Percentiles rank a stretch among this genome's conserved stretches.
Evolutionary conservation across 2,797 vertebrate genomes (phyloP).

Genomic region (Cygnus olor): DNA sequence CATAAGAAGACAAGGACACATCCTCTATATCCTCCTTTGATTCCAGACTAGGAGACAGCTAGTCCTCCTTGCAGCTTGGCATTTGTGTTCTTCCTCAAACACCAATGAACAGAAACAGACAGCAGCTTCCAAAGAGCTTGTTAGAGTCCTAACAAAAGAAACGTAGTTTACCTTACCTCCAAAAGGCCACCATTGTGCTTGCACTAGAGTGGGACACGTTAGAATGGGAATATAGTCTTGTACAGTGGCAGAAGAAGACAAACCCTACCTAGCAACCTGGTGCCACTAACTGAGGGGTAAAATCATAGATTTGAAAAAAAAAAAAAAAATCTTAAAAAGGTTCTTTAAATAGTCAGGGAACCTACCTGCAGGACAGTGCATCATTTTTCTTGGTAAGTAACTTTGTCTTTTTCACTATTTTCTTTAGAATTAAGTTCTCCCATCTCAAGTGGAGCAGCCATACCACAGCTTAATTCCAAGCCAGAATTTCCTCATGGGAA

Average conservation of each 20-base stretch:
- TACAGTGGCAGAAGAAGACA: not conserved
- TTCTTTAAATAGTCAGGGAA: not conserved
- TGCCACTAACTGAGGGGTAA: not conserved
- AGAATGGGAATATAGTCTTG: not conserved
- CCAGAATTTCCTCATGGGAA: not conserved
- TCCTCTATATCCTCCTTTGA: not conserved
- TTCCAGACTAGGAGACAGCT: not conserved
- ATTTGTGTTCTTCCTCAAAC: not conserved
- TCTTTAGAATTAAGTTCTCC: not conserved
- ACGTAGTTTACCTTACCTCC: not conserved
- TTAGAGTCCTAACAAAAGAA: not conserved
- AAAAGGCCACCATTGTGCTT: not conserved
- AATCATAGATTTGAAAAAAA: not conserved
- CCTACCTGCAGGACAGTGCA: not conserved
- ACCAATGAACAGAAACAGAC: not conserved
- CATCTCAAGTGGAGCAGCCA: not conserved
- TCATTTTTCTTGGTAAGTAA: not conserved
- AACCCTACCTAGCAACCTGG: not conserved
- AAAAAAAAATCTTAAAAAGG: not conserved
- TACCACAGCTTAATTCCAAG: not conserved
- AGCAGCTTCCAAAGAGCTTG: not conserved
- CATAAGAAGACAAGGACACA: not conserved
- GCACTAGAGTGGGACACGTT: not conserved
- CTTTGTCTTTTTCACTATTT: not conserved
- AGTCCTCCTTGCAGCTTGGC: not conserved